Conservation (phyloP, 2,113 vertebrate species). For the Calyptommatus sinebrachiatus region DNA sequence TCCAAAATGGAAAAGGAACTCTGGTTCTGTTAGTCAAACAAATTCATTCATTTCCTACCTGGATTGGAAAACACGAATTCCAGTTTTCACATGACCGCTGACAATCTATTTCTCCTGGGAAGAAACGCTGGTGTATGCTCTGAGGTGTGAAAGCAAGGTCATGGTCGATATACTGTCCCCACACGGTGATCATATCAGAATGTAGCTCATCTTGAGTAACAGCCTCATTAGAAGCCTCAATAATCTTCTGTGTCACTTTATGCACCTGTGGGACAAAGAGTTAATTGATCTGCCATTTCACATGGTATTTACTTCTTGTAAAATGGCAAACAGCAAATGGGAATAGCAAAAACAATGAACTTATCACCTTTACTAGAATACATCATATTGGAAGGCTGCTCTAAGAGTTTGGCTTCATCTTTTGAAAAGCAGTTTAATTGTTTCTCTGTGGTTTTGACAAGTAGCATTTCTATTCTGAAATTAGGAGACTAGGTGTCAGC, state of each 20-base stretch:
- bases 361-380: background rate
- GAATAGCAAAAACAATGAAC: background rate
- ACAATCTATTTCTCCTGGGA: conserved; percentile 68
- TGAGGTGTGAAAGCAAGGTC: conserved; percentile 91
- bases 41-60: conserved; percentile 70
- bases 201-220: conserved; percentile 75
- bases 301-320: conserved; percentile 6
- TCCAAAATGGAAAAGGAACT: background rate
- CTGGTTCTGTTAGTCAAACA: background rate
- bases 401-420: background rate
- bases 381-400: background rate
- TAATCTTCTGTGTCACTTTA: conserved; percentile 81
- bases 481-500: background rate
- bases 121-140: conserved; percentile 62
- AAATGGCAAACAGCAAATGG: background rate
- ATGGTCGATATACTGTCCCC: conserved; percentile 93
- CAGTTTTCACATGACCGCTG: conserved; percentile 74
- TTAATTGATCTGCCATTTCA: background rate
- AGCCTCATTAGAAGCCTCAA: conserved; percentile 69
- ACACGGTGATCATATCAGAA: conserved; percentile 85
- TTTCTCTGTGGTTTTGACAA: background rate
- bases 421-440: background rate
- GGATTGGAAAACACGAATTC: conserved; percentile 85
- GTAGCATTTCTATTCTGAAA: background rate
- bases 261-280: conserved; percentile 74